A percentile compares a stretch with the other conserved stretches of the same genome.
Conservation (phyloP, 2,888 invertebrate genomes). For the Criorhina ranunculi region DNA sequence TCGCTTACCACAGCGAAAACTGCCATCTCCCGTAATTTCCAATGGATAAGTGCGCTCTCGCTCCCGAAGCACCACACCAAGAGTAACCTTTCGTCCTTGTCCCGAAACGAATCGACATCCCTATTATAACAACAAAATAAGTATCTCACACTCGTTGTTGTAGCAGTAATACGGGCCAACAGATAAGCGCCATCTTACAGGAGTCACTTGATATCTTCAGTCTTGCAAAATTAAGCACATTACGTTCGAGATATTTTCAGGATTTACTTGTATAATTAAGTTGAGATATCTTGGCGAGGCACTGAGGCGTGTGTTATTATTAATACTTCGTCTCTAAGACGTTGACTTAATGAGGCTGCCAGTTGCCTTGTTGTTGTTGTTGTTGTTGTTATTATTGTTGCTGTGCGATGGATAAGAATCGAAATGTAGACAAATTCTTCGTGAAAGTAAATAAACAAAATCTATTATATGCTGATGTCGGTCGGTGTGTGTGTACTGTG, state of each 20-base stretch:
- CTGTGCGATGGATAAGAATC: constrained; percentile 19
- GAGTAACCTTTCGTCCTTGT: too few relatives aligned
- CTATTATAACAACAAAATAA: constrained; percentile 31
- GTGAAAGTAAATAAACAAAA: constrained; percentile 27
- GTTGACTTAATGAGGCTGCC: constrained; percentile 40
- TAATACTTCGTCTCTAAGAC: constrained; percentile 56
- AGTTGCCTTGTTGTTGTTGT: neutral
- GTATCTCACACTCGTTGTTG: neutral
- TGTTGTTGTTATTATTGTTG: constrained; percentile 6
- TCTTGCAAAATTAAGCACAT: constrained; percentile 64
- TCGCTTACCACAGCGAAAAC: constrained; percentile 40
- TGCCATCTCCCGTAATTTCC: constrained; percentile 40
- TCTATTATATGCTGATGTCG: constrained; percentile 35
- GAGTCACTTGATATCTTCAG: constrained; percentile 63
- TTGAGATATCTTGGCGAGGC: constrained; percentile 59
- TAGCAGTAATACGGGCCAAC: constrained; percentile 42
- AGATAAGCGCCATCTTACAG: constrained; percentile 61
- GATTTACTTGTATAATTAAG: constrained; percentile 71
- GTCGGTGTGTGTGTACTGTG: neutral
- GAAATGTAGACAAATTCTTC: constrained; percentile 44
- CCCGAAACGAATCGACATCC: neutral
- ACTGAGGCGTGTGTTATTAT: constrained; percentile 61
- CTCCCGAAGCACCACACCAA: neutral
- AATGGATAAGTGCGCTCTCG: constrained; percentile 34
- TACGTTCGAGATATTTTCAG: constrained; percentile 63